Evolutionary conservation across 2,888 invertebrate genomes (phyloP), one percentile per base, ranked within the genome.

Genomic region (Sphaeridia pumilis): DNA sequence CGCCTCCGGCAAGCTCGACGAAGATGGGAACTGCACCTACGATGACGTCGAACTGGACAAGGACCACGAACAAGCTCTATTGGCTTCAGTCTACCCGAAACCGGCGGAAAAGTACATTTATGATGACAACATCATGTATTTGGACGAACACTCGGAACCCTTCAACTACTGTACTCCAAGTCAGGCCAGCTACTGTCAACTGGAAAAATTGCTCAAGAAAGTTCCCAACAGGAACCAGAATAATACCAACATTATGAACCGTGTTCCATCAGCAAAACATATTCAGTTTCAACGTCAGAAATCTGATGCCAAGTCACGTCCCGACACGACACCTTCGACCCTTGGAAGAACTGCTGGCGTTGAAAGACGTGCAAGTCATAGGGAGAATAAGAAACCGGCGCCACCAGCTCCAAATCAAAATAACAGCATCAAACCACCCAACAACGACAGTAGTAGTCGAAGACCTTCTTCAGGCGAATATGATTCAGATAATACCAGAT

Each of bases 21-120:
- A 49, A 22, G 26, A 47, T 28, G 53, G 28, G 12, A 52, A 54
- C 17, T 49, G 53, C 21, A 57, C 56, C 24, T 59, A 58, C 47
- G 53, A 60, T 47, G 63, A 60, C 44, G 49, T 56, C 3, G 50
- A 54, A 14, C 44, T 60, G 47, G 58, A 64, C 35, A 58, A 61
- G 41, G 59, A 60, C 46, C 64, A 64, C 36, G 52, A 57, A n/a
- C 47, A 57, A 7, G 57, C 61, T 3, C 36, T 64, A 17, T 43
- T 64, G n/a, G 43, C 52, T 1, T 49, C 59, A 2, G 64, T 63
- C 10, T 57, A 58, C 38, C 64, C 64, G 3, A 61, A 59, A 27
- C 61, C 57, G 36, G 57, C 61, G 3, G 62, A 61, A 35, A 63
- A 64, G 46, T 60, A 64, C 52, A 54, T 60, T 20, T 63, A 60